Evolutionary conservation across 2,888 invertebrate species (phyloP), one percentile per base, ranked within the genome.

Genomic region (Tipula helvola): DNA sequence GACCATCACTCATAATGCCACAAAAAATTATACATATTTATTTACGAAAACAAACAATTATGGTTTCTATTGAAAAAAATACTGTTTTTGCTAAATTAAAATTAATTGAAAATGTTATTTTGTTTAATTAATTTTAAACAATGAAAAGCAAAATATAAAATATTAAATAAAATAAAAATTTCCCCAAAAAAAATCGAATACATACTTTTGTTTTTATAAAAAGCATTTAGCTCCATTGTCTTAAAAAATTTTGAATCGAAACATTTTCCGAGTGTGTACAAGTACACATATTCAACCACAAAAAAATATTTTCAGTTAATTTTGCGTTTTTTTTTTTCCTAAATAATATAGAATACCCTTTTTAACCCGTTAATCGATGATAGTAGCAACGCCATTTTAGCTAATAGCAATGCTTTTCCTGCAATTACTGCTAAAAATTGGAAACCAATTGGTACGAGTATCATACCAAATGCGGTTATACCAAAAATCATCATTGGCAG

Each of bases 351-450:
- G 28, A 57, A 85, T 88, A 95, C 95, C 93, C 95, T 95, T 90
- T 96, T 96, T 8, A 96, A 91, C 13, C 96, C 96, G 90, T 96
- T 96, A 88, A 96, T 95, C 0, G 96, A 95, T 2, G 96, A 95
- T 12, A 96, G 91, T 86, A 96, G 93, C 5, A 97, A 91, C 0
- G 97, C 96, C 94, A 96, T 95, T 92, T 96, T 96, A 2, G 96
- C 96, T 28, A 97, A 91, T 0, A 96, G 91, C 3, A 97, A 90
- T 0, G 96, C 96, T 90, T 96, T 97, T 42, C 96, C 96, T 5
- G 96, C 96, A 1, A 97, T 92, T 0, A 96, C 95, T 0, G 96
- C 96, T 0, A 97, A 92, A 90, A 97, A 95, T 90, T 97, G 96
- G 90, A 97, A 97, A 13, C 96, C 96, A 94, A 96, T 94, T 0